A percentile compares a stretch with the other conserved stretches of the same genome.
These are phyloP conservation scores for Panagrolaimus sp. DNA, from an alignment of 1,140 invertebrate species.

Conservation along the genomic window DNA sequence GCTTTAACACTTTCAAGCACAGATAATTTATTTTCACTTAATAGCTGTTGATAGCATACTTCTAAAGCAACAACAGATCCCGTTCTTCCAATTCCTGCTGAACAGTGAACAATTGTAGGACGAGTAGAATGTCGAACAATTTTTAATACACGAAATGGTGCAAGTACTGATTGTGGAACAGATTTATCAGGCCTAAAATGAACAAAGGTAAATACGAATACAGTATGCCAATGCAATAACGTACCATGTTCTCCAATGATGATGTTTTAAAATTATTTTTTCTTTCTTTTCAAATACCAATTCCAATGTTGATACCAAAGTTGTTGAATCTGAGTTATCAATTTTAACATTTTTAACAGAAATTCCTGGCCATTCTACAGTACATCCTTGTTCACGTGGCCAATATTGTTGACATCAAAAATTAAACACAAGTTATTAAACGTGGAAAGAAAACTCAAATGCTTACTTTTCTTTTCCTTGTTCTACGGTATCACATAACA, in stretches of 20 bases:
- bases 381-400: conserved; percentile 4
- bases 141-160: conserved; percentile 15
- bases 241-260: conserved; percentile 8
- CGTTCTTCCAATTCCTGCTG: conserved; percentile 31
- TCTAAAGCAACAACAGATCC: conserved; percentile 30
- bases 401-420: conserved; percentile 11
- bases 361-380: conserved; percentile 1
- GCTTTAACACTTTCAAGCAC: conserved; percentile 24
- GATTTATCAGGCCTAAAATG: conserved; percentile 15
- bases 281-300: conserved; percentile 91
- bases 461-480: conserved; percentile 9
- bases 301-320: conserved; percentile 97
- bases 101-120: conserved; percentile 31
- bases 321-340: conserved; percentile 96
- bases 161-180: conserved; percentile 9
- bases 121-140: conserved; percentile 20
- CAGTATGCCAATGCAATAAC: background rate
- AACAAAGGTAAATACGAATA: too few species aligned
- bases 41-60: conserved; percentile 24
- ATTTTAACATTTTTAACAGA: conserved; percentile 67
- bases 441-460: too few species aligned
- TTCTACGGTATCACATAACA: conserved; percentile 10
- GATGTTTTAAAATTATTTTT: conserved; percentile 85
- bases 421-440: too few species aligned
- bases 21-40: conserved; percentile 17